phyloP scores from a whole-genome alignment of 1,140 invertebrate species.

The Vollenhovia emeryi region DNA sequence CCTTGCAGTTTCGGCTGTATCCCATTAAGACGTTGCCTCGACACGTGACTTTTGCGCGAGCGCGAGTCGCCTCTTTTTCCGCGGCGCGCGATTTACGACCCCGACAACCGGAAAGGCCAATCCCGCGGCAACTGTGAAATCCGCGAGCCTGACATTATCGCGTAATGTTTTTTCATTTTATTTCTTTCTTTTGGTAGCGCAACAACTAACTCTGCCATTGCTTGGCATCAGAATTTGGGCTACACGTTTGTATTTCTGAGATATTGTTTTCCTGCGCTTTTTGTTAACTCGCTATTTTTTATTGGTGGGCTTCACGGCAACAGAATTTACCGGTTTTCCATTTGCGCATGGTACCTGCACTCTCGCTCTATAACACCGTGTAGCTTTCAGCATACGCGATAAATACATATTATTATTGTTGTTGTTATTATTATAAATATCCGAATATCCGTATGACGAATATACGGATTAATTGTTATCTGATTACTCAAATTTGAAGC shows the following conservation, averaged over 20 bases:
- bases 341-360: too few species aligned
- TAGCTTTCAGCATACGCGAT: too few species aligned
- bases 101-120: conserved; percentile 26
- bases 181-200: background rate
- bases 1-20: conserved; percentile 49
- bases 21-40: conserved; percentile 66
- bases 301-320: too few species aligned
- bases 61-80: background rate
- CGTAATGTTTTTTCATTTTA: background rate
- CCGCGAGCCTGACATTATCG: background rate
- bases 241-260: too few species aligned
- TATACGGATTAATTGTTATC: background rate
- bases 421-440: background rate
- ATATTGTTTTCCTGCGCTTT: too few species aligned
- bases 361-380: too few species aligned
- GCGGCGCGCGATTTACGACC: conserved; percentile 24
- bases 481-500: background rate
- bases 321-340: too few species aligned
- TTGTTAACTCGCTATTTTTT: too few species aligned
- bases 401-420: too few species aligned
- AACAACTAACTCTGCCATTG: background rate
- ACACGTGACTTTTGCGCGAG: conserved; percentile 43
- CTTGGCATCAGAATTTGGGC: background rate
- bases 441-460: background rate
- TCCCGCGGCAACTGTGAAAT: conserved; percentile 7